Conservation (phyloP, 2,888 invertebrate genomes). For the Conistra vaccinii region DNA sequence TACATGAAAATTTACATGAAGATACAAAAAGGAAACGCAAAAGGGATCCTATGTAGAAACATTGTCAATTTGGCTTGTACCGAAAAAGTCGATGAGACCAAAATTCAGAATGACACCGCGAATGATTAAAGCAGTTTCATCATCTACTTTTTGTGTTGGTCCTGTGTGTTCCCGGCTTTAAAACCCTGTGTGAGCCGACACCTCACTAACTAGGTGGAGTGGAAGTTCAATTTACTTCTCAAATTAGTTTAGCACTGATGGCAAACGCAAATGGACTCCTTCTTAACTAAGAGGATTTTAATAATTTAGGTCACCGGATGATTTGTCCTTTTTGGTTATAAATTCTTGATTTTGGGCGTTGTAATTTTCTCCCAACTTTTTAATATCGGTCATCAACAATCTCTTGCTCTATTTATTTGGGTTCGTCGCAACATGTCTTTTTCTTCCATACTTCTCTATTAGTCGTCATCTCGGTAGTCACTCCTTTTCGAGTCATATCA, state of each 20-base stretch:
- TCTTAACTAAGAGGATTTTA: conserved; percentile 49
- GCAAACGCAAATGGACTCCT: conserved; percentile 62
- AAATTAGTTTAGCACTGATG: conserved; percentile 76
- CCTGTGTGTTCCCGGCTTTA: conserved; percentile 47
- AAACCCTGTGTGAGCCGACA: conserved; percentile 67
- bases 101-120: neutral
- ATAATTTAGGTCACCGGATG: conserved; percentile 32
- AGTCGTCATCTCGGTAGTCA: neutral
- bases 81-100: neutral
- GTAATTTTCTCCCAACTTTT: no score
- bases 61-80: neutral
- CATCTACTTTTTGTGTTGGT: neutral
- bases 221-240: conserved; percentile 78
- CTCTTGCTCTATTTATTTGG: no score
- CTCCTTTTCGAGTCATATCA: neutral
- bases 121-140: conserved; percentile 2
- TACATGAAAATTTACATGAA: neutral
- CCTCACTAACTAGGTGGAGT: conserved; percentile 76
- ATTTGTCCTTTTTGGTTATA: neutral
- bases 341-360: neutral
- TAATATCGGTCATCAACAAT: neutral
- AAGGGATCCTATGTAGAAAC: neutral
- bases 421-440: neutral
- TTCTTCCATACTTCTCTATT: neutral
- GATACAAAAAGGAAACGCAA: neutral